Evolutionary conservation across 2,113 vertebrate genomes (phyloP).

Genomic region (Hiodon alosoides): DNA sequence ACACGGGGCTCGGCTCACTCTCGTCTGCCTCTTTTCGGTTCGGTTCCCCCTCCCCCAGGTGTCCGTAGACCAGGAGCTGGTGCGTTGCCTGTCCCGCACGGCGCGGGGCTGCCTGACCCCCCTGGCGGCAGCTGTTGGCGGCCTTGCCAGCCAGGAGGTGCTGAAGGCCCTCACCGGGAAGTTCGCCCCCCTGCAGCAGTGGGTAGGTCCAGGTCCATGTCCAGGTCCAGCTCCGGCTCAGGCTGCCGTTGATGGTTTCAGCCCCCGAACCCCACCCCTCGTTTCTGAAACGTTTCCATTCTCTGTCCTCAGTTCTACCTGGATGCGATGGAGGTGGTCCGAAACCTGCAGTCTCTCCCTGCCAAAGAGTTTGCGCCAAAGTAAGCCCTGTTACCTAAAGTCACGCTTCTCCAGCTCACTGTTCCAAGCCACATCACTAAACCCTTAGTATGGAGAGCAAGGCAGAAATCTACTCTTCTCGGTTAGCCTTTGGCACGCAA

Average conservation of each 20-base stretch:
- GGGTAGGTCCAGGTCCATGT: constrained; percentile 65
- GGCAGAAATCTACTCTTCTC: too few species aligned
- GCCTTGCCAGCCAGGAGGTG: constrained; percentile 89
- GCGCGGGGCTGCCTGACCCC: constrained; percentile 79
- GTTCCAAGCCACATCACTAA: neutral
- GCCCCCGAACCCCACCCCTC: neutral
- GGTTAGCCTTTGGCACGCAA: too few species aligned
- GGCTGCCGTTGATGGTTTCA: neutral
- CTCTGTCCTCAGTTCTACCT: constrained; percentile 75
- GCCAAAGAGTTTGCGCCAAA: constrained; percentile 81
- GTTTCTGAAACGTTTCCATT: neutral
- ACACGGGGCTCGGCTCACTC: neutral
- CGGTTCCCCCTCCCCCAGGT: constrained; percentile 39
- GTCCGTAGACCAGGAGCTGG: constrained; percentile 68
- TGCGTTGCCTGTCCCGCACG: constrained; percentile 78
- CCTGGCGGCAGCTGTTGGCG: constrained; percentile 84
- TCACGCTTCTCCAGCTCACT: neutral
- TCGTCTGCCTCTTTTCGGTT: neutral
- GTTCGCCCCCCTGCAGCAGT: constrained; percentile 93
- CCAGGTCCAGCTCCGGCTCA: neutral
- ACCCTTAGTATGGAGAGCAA: neutral
- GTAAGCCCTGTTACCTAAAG: constrained; percentile 49
- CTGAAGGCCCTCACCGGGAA: constrained; percentile 95
- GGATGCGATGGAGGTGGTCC: constrained; percentile 77
- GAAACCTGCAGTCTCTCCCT: constrained; percentile 65